Base-by-base conservation (phyloP, 37 sponge, comb jelly and placozoan genomes). In the Diacarnus erythraeanus region DNA sequence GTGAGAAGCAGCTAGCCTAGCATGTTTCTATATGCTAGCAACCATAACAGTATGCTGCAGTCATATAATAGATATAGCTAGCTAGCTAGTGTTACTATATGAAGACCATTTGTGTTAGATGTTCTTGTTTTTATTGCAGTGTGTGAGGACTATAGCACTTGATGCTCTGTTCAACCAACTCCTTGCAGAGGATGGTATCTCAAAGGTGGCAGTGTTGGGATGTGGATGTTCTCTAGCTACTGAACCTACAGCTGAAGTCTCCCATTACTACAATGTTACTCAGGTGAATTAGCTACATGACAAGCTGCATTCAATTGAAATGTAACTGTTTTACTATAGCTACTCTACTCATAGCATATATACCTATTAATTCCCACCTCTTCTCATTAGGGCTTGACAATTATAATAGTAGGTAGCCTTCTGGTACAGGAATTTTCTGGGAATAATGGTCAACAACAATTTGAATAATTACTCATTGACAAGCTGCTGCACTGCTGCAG, bases 141-240 rank as follows among this genome's bases (percentile, higher is more conserved):
- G 77, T 58, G 26, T 30, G 15, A 56, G 56, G 37, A 58, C 63
- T 23, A n/a, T 36, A 59, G 60, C 77, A 23, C 38, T 76, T 21
- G 39, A 76, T 37, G 60, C 61, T 33, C 56, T 59, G 63, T 76
- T 76, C 63, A n/a, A 57, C 9, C 77, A 76, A 59, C 8, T 76
- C 23, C 36, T 76, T 3, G 8, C 64, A 30, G 20, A 15, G 18
- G 15, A 22, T 76, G 63, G 77, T 4, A 18, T 38, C 2, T 17
- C 33, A 8, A 76, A 76, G 36, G 38, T 76, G 33, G 77, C 77
- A 33, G 4, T 76, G 37, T 33, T 76, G 2, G 77, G 77, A 15
- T 31, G 38, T 34, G 77, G 77, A 27, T 76, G 77, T 59, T 76
- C 77, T 29, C 8, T 59, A 22, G 77, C 77, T 31, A 76, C 77